Base-by-base conservation (phyloP, 2,888 invertebrate genomes). In the Acronicta aceris region DNA sequence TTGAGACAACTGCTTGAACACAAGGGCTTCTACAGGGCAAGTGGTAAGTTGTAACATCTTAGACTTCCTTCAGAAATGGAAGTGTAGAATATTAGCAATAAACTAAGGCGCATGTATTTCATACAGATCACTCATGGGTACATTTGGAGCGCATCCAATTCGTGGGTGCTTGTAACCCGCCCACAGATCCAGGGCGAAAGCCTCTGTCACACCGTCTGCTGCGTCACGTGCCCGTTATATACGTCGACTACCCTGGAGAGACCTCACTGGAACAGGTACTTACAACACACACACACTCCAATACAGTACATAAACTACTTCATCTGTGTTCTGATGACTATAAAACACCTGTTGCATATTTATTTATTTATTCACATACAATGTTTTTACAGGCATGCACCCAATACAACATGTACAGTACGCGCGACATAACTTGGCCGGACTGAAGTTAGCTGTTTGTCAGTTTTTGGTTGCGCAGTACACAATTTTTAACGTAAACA, bases 161-260 rank as follows among this genome's bases (percentile, higher is more conserved):
- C 90, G 99, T 99, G 33, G 99, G 99, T 15, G 99, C 99, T 63
- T 99, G 99, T 92, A 99, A 99, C 95, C 99, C 99, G 38, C 99
- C 99, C 0, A 99, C 99, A 4, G 99, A 99, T 95, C 99, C 99
- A 1, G 99, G 99, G 41, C 96, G 99, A 71, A 99, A 99, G 90
- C 99, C 99, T 4, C 95, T 99, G 8, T 98, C 99, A 41, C 98
- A 98, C 90, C 92, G 96, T 0, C 97, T 98, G 89, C 89, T 98
- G 71, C 95, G 99, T 1, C 99, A 99, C 87, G 99, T 99, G 10
- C 99, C 99, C 0, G 98, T 99, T 51, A 98, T 99, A 74, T 99
- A 99, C 89, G 99, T 99, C 46, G 99, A 99, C 93, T 99, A 99
- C 90, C 99, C 99, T 4, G 99, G 99, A 66, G 99, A 99, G 91